Evolutionary conservation across 2,888 invertebrate genomes (phyloP).

Genomic region (Clitarchus hookeri): DNA sequence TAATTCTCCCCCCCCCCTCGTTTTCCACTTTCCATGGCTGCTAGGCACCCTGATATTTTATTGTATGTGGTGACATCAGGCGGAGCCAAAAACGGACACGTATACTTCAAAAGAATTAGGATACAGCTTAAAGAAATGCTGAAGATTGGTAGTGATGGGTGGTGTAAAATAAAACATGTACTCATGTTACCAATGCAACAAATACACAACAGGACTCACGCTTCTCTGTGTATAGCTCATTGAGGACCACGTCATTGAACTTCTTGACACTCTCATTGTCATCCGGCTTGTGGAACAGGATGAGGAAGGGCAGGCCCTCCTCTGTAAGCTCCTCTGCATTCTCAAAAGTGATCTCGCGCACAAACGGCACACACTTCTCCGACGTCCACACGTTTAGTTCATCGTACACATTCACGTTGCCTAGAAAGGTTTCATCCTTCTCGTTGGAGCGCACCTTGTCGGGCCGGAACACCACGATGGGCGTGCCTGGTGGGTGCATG

Average conservation of each 20-base stretch:
- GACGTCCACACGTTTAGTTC: slow-evolving; percentile 84
- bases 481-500: slow-evolving; percentile 86
- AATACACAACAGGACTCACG: slow-evolving; percentile 65
- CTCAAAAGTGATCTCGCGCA: slow-evolving; percentile 98
- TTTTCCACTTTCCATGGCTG: no score
- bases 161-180: no score
- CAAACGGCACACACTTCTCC: slow-evolving; percentile 93
- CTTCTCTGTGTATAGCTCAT: slow-evolving; percentile 83
- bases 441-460: slow-evolving; percentile 80
- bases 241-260: slow-evolving; percentile 79
- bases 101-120: no score
- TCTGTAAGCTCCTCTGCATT: slow-evolving; percentile 99
- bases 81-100: no score
- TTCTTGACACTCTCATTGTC: slow-evolving; percentile 80
- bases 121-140: no score
- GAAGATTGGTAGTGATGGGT: no score
- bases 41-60: no score
- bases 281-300: slow-evolving; percentile 90
- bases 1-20: no score
- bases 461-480: slow-evolving; percentile 81
- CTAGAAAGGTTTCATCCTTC: slow-evolving; percentile 81
- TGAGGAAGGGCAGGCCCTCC: slow-evolving; percentile 97
- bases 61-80: no score
- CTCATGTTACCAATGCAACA: no score
- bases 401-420: slow-evolving; percentile 75